Conservation (phyloP, 2,113 vertebrate species). For the Myocastor coypus region DNA sequence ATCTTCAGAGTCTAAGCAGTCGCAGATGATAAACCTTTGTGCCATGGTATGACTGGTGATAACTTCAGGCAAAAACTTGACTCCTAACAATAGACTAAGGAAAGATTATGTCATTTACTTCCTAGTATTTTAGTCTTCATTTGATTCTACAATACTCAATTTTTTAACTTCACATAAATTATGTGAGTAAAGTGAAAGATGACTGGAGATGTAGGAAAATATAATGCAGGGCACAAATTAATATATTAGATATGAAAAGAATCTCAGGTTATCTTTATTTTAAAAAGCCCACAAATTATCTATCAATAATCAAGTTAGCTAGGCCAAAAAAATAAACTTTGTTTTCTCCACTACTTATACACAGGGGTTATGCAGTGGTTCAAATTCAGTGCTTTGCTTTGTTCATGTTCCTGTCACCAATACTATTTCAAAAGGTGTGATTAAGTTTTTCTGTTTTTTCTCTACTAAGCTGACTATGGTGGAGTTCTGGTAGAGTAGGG, state of each 20-base stretch:
- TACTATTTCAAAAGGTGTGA: not conserved
- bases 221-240: not conserved
- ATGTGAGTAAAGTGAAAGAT: conserved; percentile 12
- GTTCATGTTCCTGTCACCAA: not conserved
- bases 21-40: not conserved
- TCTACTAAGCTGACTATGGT: conserved; percentile 22
- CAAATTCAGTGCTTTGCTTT: conserved; percentile 33
- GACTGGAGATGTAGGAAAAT: not conserved
- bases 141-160: not conserved
- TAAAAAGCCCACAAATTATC: not conserved
- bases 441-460: not conserved
- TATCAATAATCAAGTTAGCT: not conserved
- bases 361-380: not conserved
- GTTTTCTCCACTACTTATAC: not conserved
- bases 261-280: not conserved
- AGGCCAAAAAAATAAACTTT: not conserved
- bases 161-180: not conserved
- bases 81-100: conserved; percentile 39
- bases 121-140: not conserved
- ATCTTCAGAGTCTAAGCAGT: conserved; percentile 21
- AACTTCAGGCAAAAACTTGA: conserved; percentile 21
- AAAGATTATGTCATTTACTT: conserved; percentile 5
- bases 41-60: not conserved
- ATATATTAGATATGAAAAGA: not conserved
- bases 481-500: not conserved